Evolutionary conservation across 2,888 invertebrate genomes (phyloP), one percentile per base, ranked within the genome.

Genomic region (Lutraria lutraria): DNA sequence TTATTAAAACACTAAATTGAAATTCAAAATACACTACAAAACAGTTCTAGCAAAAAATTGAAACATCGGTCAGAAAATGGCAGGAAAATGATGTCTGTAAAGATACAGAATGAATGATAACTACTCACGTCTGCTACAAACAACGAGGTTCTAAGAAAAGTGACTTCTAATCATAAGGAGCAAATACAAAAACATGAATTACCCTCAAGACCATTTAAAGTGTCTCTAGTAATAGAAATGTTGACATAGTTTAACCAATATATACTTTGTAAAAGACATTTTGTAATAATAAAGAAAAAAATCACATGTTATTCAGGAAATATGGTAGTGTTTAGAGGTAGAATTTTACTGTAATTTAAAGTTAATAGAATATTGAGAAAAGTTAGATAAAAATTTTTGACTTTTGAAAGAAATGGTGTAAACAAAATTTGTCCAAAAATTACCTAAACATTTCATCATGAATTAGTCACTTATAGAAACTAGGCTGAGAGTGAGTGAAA

Each of bases 11-110:
- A 43, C 25, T 68, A 25, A 25, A n/a, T 68, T 68, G 63, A 68
- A 68, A 68, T 68, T 25, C 63, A 68, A 68, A 68, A 68, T 68
- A 12, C 63, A 68, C 63, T 68, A 68, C 63, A 68, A 68, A 68
- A 68, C 63, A 68, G 25, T n/a, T 68, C 63, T 68, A 68, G 63
- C 63, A 25, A 12, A 21, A 68, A 25, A 63, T n/a, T 25, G 25
- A 25, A 68, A 68, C 4, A 68, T 4, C 2, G 25, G 56, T 56
- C 19, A n/a, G 25, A 63, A 63, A 68, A 68, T 68, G 25, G 21
- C 25, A 25, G 25, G 56, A 56, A 56, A 15, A 8, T 43, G 19
- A 56, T 2, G 25, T n/a, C 63, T 68, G 63, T 10, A n/a, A n/a
- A 68, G 25, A 68, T 25, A 68, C n/a, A n/a, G n/a, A 63, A 63